Conservation (phyloP, 2,888 invertebrate genomes). For the Rhagophthalmus giganteus region DNA sequence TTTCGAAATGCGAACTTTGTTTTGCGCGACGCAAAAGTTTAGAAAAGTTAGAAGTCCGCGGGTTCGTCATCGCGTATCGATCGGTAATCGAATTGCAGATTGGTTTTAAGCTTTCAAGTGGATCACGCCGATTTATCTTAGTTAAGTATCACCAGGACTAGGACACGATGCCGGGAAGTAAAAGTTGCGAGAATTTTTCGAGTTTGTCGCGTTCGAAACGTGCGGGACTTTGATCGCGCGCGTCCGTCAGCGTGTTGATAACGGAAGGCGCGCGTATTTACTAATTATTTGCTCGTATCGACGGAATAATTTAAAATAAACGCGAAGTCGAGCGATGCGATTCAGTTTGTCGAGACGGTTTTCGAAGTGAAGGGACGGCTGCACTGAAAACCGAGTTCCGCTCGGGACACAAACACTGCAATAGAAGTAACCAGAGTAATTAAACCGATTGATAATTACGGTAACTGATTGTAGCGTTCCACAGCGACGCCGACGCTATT, state of each 20-base stretch:
- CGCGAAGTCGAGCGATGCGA: background rate
- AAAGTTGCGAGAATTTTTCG: slow-evolving; percentile 12
- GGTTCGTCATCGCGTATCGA: slow-evolving; percentile 1
- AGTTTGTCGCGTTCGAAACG: slow-evolving; percentile 3
- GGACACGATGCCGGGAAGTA: slow-evolving; percentile 3
- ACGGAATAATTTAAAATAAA: slow-evolving; percentile 16
- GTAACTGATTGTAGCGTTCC: slow-evolving; percentile 54
- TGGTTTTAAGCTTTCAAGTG: slow-evolving; percentile 11
- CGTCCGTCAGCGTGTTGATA: slow-evolving; percentile 4
- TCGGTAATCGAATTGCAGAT: slow-evolving; percentile 9
- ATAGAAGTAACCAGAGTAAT: slow-evolving; percentile 45
- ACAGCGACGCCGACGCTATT: slow-evolving; percentile 55
- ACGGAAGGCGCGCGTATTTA: slow-evolving; percentile 3
- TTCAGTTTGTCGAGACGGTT: too few species aligned
- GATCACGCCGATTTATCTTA: slow-evolving; percentile 15
- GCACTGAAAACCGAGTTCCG: slow-evolving; percentile 7
- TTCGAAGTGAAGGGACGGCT: background rate
- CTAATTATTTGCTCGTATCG: slow-evolving; percentile 26
- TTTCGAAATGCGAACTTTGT: too few species aligned
- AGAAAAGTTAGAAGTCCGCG: slow-evolving; percentile 1
- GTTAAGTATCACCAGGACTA: slow-evolving; percentile 12
- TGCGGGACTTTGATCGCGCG: slow-evolving; percentile 10
- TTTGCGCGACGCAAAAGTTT: too few species aligned
- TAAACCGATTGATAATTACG: slow-evolving; percentile 48
- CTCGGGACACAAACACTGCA: slow-evolving; percentile 24